Conservation (phyloP, 2,113 vertebrate genomes). For the Phrynosoma blainvillii region DNA sequence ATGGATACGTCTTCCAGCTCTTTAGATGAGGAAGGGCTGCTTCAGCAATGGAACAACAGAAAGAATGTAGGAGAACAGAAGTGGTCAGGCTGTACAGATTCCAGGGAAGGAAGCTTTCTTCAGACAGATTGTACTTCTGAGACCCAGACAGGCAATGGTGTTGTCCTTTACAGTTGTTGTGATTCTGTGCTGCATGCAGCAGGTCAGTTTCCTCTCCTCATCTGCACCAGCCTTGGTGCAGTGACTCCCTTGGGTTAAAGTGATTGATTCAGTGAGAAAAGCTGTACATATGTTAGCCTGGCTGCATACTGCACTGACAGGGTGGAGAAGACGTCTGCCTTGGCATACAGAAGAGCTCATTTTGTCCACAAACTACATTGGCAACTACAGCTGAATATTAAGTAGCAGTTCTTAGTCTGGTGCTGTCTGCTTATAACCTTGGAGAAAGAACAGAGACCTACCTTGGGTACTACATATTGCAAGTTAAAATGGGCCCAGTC, state of each 20-base stretch:
- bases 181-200: background rate
- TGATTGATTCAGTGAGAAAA: background rate
- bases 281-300: constrained; percentile 28
- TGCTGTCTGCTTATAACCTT: constrained; percentile 58
- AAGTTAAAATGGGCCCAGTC: constrained; percentile 41
- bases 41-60: constrained; percentile 28
- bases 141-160: background rate
- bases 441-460: constrained; percentile 49
- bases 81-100: fast-evolving
- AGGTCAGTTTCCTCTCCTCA: background rate
- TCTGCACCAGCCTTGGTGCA: constrained; percentile 22
- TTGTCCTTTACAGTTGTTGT: background rate
- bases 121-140: constrained; percentile 20
- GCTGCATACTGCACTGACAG: constrained; percentile 35
- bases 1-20: background rate
- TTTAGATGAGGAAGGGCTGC: constrained; percentile 30
- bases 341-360: constrained; percentile 26
- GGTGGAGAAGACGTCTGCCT: constrained; percentile 47
- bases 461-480: background rate
- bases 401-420: constrained; percentile 51
- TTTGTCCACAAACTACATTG: constrained; percentile 59
- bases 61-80: constrained; percentile 14
- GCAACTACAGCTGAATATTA: constrained; percentile 61
- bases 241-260: background rate
- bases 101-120: constrained; percentile 9